A percentile compares a stretch with the other conserved stretches of the same genome.
Conservation (phyloP, 2,888 invertebrate genomes). For the Agonopterix heracliana region DNA sequence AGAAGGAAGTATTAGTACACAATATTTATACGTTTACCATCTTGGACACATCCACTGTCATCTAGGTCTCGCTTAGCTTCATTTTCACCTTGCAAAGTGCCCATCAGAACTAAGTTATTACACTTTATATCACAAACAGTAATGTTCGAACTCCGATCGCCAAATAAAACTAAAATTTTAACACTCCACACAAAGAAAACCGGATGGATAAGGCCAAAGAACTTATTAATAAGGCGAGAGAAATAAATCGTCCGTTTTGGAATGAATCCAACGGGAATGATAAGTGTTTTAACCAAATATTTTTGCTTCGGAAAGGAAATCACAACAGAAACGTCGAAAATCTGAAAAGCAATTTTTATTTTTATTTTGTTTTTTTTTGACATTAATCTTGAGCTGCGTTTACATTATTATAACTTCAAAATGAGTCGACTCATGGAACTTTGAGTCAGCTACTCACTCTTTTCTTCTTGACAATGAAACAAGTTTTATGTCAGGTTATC, state of each 20-base stretch:
- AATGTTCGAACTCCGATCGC: conserved; percentile 7
- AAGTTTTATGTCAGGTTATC: too few species aligned
- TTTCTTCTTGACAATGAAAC: too few species aligned
- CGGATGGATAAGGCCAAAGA: conserved; percentile 20
- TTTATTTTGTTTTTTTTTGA: too few species aligned
- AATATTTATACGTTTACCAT: conserved; percentile 30
- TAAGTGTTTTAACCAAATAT: neutral
- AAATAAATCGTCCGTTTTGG: conserved; percentile 42
- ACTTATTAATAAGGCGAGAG: conserved; percentile 26
- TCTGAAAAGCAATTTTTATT: too few species aligned
- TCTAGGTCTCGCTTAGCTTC: conserved; percentile 36
- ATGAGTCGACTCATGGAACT: too few species aligned
- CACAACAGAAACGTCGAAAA: neutral
- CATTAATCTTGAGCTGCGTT: too few species aligned
- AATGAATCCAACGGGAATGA: conserved; percentile 38
- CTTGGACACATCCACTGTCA: conserved; percentile 48
- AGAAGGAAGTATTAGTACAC: too few species aligned
- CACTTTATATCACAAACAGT: conserved; percentile 9
- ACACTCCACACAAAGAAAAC: conserved; percentile 36
- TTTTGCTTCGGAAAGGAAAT: neutral
- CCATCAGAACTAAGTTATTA: conserved; percentile 27
- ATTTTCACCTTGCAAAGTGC: conserved; percentile 30
- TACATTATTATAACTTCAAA: too few species aligned
- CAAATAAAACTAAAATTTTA: conserved; percentile 21
- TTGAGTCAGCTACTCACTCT: too few species aligned